Percentiles rank a stretch among this genome's conserved stretches.
Conservation (phyloP, 1,140 invertebrate species). For the Nasonia longicornis region DNA sequence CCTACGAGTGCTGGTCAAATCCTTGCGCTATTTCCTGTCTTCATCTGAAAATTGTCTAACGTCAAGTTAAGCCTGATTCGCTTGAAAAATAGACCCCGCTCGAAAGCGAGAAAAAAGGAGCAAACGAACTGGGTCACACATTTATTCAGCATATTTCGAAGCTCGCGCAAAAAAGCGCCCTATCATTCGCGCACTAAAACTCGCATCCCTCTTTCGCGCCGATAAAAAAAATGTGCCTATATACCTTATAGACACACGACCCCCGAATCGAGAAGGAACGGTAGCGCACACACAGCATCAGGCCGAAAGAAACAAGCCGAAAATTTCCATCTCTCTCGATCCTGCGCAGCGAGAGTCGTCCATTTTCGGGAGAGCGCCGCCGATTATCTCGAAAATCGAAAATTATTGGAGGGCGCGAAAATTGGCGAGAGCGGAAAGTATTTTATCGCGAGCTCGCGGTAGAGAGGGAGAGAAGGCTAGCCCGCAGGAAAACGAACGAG, state of each 20-base stretch:
- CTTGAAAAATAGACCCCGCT: background rate
- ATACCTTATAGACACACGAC: too few relatives aligned
- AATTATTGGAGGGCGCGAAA: slow-evolving; percentile 38
- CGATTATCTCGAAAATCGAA: slow-evolving; percentile 40
- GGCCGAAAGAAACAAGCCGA: background rate
- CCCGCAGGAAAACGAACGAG: slow-evolving; percentile 21
- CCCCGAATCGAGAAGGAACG: background rate
- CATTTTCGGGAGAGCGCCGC: background rate
- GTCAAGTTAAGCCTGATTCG: background rate
- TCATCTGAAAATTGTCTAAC: background rate
- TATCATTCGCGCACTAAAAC: background rate
- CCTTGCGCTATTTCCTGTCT: background rate
- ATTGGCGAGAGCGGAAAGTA: slow-evolving; percentile 20
- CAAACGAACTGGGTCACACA: background rate
- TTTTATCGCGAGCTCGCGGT: slow-evolving; percentile 14
- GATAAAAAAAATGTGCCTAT: background rate
- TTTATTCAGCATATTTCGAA: background rate
- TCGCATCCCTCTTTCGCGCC: background rate
- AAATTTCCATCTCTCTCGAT: background rate
- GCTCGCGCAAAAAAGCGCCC: background rate
- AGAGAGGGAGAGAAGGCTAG: background rate
- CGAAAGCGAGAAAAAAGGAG: background rate
- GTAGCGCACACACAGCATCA: background rate
- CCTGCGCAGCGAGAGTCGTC: background rate
- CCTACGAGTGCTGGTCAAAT: too few relatives aligned